These are phyloP conservation scores for Xanthia icteritia DNA, from an alignment of 2,888 invertebrate genomes.

Conservation along the genomic window DNA sequence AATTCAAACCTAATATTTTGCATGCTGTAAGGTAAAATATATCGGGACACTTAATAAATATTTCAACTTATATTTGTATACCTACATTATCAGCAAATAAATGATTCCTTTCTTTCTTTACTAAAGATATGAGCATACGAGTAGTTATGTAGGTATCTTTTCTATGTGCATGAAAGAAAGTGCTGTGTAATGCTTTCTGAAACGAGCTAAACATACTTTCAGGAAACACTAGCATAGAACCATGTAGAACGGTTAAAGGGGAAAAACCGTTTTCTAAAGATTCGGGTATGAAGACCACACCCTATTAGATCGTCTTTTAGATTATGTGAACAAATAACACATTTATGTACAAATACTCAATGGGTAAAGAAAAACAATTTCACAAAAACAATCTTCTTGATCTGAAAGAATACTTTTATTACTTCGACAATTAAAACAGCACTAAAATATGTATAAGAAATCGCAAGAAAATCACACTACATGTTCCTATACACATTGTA, in stretches of 20 bases:
- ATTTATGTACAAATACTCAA: background rate
- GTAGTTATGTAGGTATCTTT: slow-evolving; percentile 19
- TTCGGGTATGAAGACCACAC: slow-evolving; percentile 11
- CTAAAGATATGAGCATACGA: too few species aligned
- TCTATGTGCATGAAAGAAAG: slow-evolving; percentile 41
- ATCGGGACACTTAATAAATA: too few species aligned
- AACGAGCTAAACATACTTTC: slow-evolving; percentile 47
- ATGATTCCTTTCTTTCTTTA: too few species aligned
- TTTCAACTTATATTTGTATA: too few species aligned
- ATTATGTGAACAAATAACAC: background rate
- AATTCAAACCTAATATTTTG: too few species aligned
- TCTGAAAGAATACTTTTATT: background rate
- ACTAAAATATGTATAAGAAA: too few species aligned
- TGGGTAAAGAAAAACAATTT: background rate
- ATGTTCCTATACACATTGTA: background rate
- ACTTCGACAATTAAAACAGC: background rate
- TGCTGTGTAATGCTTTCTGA: slow-evolving; percentile 50
- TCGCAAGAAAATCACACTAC: background rate
- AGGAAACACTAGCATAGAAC: slow-evolving; percentile 44
- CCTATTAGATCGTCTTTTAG: slow-evolving; percentile 28
- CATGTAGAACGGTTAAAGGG: slow-evolving; percentile 9
- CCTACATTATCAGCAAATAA: too few species aligned
- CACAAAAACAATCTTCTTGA: background rate
- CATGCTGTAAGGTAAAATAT: too few species aligned
- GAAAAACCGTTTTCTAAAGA: slow-evolving; percentile 45